Conservation (phyloP, 2,888 invertebrate species). For the Tipula confusa region DNA sequence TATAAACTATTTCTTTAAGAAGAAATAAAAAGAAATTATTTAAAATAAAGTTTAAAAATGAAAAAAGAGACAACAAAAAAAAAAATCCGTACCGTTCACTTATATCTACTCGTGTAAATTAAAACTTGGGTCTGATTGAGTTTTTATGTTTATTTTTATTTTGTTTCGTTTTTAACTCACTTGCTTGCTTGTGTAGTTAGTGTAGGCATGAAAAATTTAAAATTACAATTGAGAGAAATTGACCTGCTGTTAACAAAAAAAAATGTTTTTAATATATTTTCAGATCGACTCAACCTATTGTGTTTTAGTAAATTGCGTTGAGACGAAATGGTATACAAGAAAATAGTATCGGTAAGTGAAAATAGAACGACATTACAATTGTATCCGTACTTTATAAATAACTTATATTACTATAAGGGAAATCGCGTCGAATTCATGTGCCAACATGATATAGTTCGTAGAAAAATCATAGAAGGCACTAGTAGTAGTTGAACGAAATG, state of each 20-base stretch:
- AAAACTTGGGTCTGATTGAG: background rate
- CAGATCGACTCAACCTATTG: background rate
- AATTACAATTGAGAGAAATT: background rate
- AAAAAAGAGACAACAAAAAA: background rate
- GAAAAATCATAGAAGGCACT: no score
- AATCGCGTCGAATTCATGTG: no score
- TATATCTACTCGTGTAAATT: background rate
- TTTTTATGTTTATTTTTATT: background rate
- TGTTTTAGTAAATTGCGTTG: no score
- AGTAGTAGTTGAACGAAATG: no score
- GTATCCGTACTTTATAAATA: no score
- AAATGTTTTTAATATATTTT: background rate
- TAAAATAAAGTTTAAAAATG: background rate
- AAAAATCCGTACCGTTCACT: background rate
- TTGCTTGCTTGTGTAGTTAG: no score
- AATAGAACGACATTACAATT: no score
- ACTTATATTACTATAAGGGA: no score
- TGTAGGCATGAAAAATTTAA: slow-evolving; percentile 8
- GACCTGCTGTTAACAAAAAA: background rate
- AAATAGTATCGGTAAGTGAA: no score
- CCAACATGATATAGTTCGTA: no score
- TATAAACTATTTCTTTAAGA: background rate
- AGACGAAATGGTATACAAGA: no score
- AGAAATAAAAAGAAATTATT: background rate
- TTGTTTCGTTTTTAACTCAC: background rate